Evolutionary conservation across 2,113 vertebrate genomes (phyloP).

Genomic region (Datnioides undecimradiatus): DNA sequence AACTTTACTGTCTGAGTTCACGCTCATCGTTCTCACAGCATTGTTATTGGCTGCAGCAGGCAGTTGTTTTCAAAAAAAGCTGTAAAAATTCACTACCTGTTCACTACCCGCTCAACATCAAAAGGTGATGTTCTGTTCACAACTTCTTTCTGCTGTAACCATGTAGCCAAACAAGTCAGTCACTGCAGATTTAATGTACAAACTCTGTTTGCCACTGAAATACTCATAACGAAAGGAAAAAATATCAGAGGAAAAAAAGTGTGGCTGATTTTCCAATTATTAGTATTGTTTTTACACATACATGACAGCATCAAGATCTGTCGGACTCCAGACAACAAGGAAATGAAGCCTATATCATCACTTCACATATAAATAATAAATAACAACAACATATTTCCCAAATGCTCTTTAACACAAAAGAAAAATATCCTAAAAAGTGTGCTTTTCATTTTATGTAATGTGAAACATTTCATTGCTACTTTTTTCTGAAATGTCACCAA

Average conservation of each 20-base stretch:
- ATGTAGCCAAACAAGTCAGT: too few relatives aligned
- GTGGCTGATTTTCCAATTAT: too few relatives aligned
- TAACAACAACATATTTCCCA: neutral
- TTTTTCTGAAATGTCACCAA: slow-evolving; percentile 13
- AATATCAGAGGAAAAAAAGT: neutral
- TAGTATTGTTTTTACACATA: neutral
- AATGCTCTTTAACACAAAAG: neutral
- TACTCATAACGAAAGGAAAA: neutral
- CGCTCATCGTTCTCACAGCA: too few relatives aligned
- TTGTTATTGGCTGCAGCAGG: too few relatives aligned
- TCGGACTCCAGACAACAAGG: neutral
- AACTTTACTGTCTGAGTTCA: too few relatives aligned
- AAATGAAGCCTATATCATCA: neutral
- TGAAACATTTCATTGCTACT: neutral
- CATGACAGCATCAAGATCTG: neutral
- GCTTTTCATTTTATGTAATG: neutral
- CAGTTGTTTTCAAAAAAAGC: too few relatives aligned
- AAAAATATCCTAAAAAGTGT: neutral
- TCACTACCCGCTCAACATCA: too few relatives aligned
- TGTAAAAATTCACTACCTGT: too few relatives aligned
- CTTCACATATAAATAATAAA: neutral
- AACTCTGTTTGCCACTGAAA: neutral
- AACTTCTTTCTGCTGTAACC: too few relatives aligned
- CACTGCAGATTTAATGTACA: too few relatives aligned
- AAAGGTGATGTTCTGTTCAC: too few relatives aligned